A percentile compares a stretch with the other conserved stretches of the same genome.
Conservation (phyloP, 2,113 vertebrate genomes). For the Australoheros scitulus region DNA sequence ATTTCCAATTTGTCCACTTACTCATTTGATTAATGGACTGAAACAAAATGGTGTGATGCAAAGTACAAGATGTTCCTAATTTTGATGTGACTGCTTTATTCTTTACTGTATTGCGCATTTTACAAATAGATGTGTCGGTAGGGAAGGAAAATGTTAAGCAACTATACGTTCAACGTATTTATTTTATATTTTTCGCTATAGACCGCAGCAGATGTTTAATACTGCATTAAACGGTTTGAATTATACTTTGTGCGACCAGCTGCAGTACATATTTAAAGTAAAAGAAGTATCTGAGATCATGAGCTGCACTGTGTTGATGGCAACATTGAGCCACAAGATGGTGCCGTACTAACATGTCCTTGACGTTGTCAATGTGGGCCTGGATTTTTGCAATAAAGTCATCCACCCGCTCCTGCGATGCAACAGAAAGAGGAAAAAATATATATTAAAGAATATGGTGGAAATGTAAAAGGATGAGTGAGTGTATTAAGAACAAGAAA, state of each 20-base stretch:
- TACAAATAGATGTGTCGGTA: too few relatives aligned
- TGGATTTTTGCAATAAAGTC: conserved; percentile 78
- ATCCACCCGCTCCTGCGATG: conserved; percentile 84
- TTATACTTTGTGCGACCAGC: neutral
- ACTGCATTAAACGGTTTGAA: neutral
- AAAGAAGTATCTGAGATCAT: neutral
- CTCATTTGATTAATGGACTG: neutral
- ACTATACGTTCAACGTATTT: neutral
- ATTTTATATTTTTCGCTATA: neutral
- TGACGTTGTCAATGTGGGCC: conserved; percentile 80
- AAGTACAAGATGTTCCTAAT: neutral
- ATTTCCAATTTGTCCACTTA: neutral
- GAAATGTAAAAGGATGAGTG: neutral
- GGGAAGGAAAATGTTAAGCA: too few relatives aligned
- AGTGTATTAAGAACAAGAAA: neutral
- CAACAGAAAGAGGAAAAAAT: neutral
- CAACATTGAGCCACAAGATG: conserved; percentile 35
- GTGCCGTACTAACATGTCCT: conserved; percentile 85
- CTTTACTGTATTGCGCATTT: neutral
- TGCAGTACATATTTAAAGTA: neutral
- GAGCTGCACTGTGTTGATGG: neutral
- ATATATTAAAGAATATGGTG: neutral
- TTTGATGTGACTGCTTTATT: neutral
- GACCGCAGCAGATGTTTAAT: neutral
- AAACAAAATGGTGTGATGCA: neutral